phyloP scores from a whole-genome alignment of 2,888 invertebrate species.

The Leucozona laternaria region DNA sequence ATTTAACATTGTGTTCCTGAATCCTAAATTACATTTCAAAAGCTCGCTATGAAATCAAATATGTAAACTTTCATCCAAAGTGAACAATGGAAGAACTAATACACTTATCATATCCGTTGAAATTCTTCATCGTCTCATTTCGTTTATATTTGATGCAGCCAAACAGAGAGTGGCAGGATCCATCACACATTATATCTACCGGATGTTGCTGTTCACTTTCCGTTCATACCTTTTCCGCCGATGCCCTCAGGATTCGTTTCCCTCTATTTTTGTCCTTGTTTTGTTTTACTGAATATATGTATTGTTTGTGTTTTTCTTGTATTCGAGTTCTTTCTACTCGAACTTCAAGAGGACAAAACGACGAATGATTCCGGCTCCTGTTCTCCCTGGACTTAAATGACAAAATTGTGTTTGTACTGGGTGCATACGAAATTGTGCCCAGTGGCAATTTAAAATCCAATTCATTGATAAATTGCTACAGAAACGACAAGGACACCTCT shows the following conservation, averaged over 20 bases:
- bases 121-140: not conserved
- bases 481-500: constrained; percentile 30
- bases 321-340: not conserved
- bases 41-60: too few species aligned
- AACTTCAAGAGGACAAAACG: constrained; percentile 12
- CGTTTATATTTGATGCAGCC: not conserved
- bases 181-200: too few species aligned
- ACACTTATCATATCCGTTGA: not conserved
- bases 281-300: not conserved
- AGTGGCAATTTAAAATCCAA: constrained; percentile 74
- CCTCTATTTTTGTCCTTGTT: not conserved
- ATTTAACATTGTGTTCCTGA: too few species aligned
- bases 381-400: constrained; percentile 41
- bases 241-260: not conserved
- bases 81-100: not conserved
- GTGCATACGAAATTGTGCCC: constrained; percentile 74
- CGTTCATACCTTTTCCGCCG: not conserved
- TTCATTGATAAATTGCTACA: constrained; percentile 75
- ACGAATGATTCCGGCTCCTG: not conserved
- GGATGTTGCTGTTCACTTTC: not conserved
- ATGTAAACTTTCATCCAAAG: too few species aligned
- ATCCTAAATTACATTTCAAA: too few species aligned
- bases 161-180: not conserved
- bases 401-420: constrained; percentile 69
- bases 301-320: not conserved